Base-by-base conservation (phyloP, 1,140 invertebrate species). In the Conus betulinus region DNA sequence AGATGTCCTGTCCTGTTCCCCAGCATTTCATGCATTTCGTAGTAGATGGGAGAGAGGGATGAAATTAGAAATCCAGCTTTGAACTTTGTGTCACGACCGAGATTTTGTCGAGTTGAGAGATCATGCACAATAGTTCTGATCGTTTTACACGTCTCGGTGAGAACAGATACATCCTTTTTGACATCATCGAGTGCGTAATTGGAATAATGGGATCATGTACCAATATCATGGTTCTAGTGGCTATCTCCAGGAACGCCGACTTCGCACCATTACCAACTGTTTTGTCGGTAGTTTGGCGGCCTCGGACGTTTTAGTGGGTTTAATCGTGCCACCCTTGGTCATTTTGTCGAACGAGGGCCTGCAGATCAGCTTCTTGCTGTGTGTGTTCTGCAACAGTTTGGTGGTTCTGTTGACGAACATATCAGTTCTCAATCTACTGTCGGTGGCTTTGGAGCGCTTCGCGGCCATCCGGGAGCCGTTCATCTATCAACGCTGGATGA, bases 251-350 rank as follows among this genome's bases (percentile, higher is more conserved):
- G 94, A 95, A 67, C 89, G 86, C 23, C 90, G 91, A 55, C 91
- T 96, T 23, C 95, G 95, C 84, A 96, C 95, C 25, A 92, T 95
- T 25, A 96, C 96, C 88, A 96, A 96, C 89, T 95, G 93, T 84
- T 96, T 95, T 84, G 94, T 96, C 17, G 95, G 94, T 25, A 95
- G 93, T 85, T 90, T 96, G 27, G 95, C 96, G 0, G 57, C 95
- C 10, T 95, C 96, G 8, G 96, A 96, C 88, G 88, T 96, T 25
- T 88, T 95, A 4, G 96, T 96, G 55, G 94, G 94, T 23, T 84
- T 95, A 52, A 60, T 94, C 7, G 94, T 92, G 10, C 90, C 93
- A 25, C 94, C 94, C 10, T 81, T 93, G 39, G 93, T 93, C 4
- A 90, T 93, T 3, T 79, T 93, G 17, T n/a, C 95, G 93, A 92